Evolutionary conservation across 2,797 vertebrate species (phyloP), one percentile per base, ranked within the genome.

Genomic region (Lophius americanus): DNA sequence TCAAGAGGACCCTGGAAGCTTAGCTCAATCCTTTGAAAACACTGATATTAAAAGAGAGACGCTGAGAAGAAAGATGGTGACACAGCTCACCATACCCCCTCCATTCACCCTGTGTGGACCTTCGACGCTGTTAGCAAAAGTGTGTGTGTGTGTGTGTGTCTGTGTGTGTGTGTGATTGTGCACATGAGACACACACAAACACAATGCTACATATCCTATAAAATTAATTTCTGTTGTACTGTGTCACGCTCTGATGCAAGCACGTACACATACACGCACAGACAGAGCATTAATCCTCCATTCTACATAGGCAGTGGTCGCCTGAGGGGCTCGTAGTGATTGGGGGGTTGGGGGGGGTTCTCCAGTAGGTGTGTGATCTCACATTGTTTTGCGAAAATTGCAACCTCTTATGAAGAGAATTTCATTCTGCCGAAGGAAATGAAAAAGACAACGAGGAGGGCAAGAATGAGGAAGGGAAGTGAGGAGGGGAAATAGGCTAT

Each of bases 341-440:
- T 54, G 60, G 50, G 54, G 81, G 75, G 72, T 66, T 63, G 75
- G 54, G 74, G 78, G 37, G 37, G 37, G 4, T 85, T 90, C 77
- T 89, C 76, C 71, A 78, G 65, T 62, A 76, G 81, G 53, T 46
- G 79, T 86, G 87, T 88, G 89, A 91, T 89, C 90, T 89, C 85
- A 85, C 88, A 89, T 91, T 92, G 91, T 89, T 92, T 91, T 84
- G 81, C 60, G 79, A 54, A 91, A 92, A 91, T 91, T 89, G 65
- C 88, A 48, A 91, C 88, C 69, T 77, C 89, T 85, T 90, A 86
- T 84, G 90, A 90, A 89, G 85, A 82, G 82, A 92, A 91, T 87
- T 89, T 89, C 73, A 92, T 93, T 60, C 84, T 36, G 77, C 78
- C 67, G 43, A 60, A 47, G 70, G 47, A 1, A 3, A 73, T 67